phyloP scores from a whole-genome alignment of 2,888 invertebrate species.

The Chouioia cunea region DNA sequence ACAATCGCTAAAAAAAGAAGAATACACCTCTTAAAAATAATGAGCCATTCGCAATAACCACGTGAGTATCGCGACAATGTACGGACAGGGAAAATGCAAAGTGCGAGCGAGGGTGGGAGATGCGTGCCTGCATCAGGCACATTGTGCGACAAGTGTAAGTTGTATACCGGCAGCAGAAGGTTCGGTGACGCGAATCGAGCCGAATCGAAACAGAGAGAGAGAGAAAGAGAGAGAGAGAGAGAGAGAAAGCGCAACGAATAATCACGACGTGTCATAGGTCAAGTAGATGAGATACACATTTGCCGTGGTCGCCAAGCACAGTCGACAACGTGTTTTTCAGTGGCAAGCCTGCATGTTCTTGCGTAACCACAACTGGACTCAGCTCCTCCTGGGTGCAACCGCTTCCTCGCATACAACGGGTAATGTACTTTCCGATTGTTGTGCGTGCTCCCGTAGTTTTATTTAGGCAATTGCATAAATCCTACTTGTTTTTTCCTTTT shows the following conservation, averaged over 20 bases:
- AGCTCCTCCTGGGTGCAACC: too few relatives aligned
- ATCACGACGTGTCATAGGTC: constrained; percentile 65
- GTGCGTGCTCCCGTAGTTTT: too few relatives aligned
- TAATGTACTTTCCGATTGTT: too few relatives aligned
- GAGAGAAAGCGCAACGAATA: constrained; percentile 48
- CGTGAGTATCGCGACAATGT: too few relatives aligned
- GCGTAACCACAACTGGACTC: background rate
- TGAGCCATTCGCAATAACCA: too few relatives aligned
- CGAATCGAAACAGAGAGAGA: constrained; percentile 1
- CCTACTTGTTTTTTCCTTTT: too few relatives aligned
- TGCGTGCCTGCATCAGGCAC: constrained; percentile 53
- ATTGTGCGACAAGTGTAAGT: too few relatives aligned
- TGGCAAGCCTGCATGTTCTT: constrained; percentile 50
- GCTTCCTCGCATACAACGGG: too few relatives aligned
- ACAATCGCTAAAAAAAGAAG: too few relatives aligned
- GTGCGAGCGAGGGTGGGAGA: constrained; percentile 58
- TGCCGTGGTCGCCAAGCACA: constrained; percentile 53
- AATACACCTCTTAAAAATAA: too few relatives aligned
- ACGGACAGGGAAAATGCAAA: constrained; percentile 27
- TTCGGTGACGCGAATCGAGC: background rate
- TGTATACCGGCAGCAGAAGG: background rate
- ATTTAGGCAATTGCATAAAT: too few relatives aligned
- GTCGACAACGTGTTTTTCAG: constrained; percentile 60
- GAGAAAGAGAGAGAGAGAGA: constrained; percentile 20
- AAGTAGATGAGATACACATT: constrained; percentile 62